Base-by-base conservation (phyloP, 1,140 invertebrate genomes). In the Phenacoccus solenopsis region DNA sequence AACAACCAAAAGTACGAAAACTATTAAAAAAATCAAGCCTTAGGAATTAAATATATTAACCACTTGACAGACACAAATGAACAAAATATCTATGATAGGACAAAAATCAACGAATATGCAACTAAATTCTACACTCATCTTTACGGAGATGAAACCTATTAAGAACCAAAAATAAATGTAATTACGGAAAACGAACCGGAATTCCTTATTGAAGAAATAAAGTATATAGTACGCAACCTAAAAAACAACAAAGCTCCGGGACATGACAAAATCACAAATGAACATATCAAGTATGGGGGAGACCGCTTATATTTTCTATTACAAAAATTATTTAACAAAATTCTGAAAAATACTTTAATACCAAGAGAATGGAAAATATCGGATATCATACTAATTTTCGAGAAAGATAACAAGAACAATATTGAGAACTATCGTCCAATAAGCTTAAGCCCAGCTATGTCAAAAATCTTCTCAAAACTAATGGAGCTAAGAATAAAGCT, bases 361-460 rank as follows among this genome's bases (percentile, higher is more conserved):
- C 76, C 76, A 28, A 20, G 68, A 0, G 13, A 21, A 68, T 76
- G 76, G 76, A 74, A 24, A 0, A 68, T 70, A 73, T 75, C 75
- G 1, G 74, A 76, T 70, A 74, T 78, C 9, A 75, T 77, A 7
- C 59, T 77, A 56, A 30, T 78, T 0, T 75, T 75, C 61, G 76
- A 78, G 71, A 77, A 77, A 73, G 75, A 75, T 1, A 72, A 76
- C 28, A 75, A 73, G 28, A 69, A 70, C 1, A 71, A 75, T 12
- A 73, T 78, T 71, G 70, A 70, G 0, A 78, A 77, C 68, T 78
- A 76, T 24, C 73, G 76, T n/a, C 75, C 77, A n/a, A 76, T 78
- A 68, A 77, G 75, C 56, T 73, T 76, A 0, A 71, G 76, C 71
- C 68, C 74, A 27, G 72, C 71, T 21, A 13, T 77, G 0, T 76